Evolutionary conservation across 2,113 vertebrate genomes (phyloP), one percentile per base, ranked within the genome.

Genomic region (Natator depressus): DNA sequence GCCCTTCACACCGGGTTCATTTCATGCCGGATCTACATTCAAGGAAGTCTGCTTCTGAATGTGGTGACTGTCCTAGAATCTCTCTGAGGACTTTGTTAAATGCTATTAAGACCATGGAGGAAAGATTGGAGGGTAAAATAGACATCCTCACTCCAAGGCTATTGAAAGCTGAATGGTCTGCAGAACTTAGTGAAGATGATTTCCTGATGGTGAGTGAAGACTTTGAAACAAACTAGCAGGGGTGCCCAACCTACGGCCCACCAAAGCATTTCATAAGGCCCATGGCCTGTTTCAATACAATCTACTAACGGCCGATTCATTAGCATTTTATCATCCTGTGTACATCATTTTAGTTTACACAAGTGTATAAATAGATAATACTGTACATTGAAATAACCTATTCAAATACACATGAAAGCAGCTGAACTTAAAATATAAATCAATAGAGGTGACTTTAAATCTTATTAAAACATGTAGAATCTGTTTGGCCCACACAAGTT

Each of bases 31-130:
- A 76, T 35, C 83, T 94, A 47, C 20, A 25, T 80, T 92, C 91
- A 69, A 7, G 93, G 93, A 96, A 55, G 38, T 65, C 89, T 8
- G 92, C 79, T 51, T 95, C 93, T 24, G 95, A 94, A 55, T 10
- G 69, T 29, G 93, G 91, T 69, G 95, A 94, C 82, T 79, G 22
- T 82, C 35, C 90, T 76, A 82, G 80, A 53, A 85, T 97, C 80
- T 97, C 95, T 83, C 55, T 95, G 8, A 93, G 72, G 88, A 92
- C 95, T 84, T 90, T 97, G 0, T 90, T 97, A 84, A 96, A 94
- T 89, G 96, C 96, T 79, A 87, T 97, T 82, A 97, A 96, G 93
- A 95, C 95, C 57, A 94, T 94, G 96, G 93, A 96, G 89, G 95
- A 95, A 92, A 96, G 89, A 55, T 84, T 96, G 55, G 97, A 97